These are phyloP conservation scores for Trinectes maculatus DNA, from an alignment of 2,113 vertebrate genomes.

Conservation along the genomic window DNA sequence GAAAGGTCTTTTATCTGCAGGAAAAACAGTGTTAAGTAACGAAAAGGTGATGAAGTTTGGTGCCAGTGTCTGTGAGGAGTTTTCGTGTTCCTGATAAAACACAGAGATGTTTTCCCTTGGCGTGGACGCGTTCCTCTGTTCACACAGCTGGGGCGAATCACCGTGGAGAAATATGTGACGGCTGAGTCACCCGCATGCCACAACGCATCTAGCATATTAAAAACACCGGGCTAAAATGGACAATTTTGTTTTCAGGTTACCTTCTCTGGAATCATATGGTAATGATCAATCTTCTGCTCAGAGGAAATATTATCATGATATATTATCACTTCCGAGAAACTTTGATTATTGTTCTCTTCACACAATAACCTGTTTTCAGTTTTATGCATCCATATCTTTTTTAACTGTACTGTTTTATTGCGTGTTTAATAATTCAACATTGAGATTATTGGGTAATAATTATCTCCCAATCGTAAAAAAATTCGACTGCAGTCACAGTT, in stretches of 20 bases:
- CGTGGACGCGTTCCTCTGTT: slow-evolving; percentile 49
- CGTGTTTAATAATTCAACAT: background rate
- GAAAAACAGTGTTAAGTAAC: slow-evolving; percentile 40
- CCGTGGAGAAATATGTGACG: slow-evolving; percentile 40
- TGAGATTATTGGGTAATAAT: slow-evolving; percentile 19
- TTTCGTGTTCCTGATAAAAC: slow-evolving; percentile 60
- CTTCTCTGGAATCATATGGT: slow-evolving; percentile 36
- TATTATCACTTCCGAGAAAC: slow-evolving; percentile 22
- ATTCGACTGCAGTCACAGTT: slow-evolving; percentile 1
- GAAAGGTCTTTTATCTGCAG: slow-evolving; percentile 51
- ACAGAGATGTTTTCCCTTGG: slow-evolving; percentile 48
- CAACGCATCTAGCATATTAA: slow-evolving; percentile 54
- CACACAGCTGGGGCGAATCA: slow-evolving; percentile 74
- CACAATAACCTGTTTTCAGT: background rate
- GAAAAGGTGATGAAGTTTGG: slow-evolving; percentile 40
- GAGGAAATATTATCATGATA: slow-evolving; percentile 22
- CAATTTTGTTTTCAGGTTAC: slow-evolving; percentile 25
- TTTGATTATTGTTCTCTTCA: slow-evolving; percentile 5
- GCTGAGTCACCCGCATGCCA: slow-evolving; percentile 62
- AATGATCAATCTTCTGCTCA: slow-evolving; percentile 18
- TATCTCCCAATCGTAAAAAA: slow-evolving; percentile 2
- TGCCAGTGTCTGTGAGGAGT: slow-evolving; percentile 32
- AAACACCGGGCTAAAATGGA: slow-evolving; percentile 43
- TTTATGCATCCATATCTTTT: background rate
- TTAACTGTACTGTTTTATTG: no score